phyloP scores from a whole-genome alignment of 2,113 vertebrate species.

The Rhabdornis inornatus region DNA sequence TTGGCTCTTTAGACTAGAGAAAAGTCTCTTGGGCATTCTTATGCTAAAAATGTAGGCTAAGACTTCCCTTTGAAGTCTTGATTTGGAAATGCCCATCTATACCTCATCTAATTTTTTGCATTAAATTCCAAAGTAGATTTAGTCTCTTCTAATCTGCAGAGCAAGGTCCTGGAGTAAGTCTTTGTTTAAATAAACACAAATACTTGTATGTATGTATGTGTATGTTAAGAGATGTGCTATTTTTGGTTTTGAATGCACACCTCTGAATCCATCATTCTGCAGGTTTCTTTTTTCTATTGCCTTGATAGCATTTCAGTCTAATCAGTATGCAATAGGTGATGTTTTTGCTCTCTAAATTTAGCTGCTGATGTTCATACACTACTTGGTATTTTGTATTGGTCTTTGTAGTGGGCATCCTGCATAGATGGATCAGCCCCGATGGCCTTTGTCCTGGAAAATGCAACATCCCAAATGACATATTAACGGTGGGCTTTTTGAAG shows the following conservation, averaged over 20 bases:
- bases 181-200: neutral
- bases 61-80: neutral
- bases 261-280: neutral
- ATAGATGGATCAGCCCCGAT: neutral
- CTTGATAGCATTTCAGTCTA: neutral
- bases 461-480: neutral
- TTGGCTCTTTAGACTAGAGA: neutral
- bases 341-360: conserved; percentile 40
- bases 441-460: neutral
- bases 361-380: conserved; percentile 6
- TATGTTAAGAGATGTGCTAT: neutral
- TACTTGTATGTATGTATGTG: neutral
- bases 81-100: neutral
- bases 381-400: neutral
- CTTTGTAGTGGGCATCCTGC: neutral
- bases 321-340: conserved; percentile 4
- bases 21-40: neutral
- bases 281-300: neutral
- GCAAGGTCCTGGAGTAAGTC: neutral
- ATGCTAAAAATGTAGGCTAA: neutral
- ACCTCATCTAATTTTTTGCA: neutral
- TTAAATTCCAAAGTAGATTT: neutral
- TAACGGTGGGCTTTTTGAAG: neutral
- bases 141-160: neutral
- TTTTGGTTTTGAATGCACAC: neutral